phyloP scores from a whole-genome alignment of 2,888 invertebrate species.

The Drepanosiphum platanoidis region DNA sequence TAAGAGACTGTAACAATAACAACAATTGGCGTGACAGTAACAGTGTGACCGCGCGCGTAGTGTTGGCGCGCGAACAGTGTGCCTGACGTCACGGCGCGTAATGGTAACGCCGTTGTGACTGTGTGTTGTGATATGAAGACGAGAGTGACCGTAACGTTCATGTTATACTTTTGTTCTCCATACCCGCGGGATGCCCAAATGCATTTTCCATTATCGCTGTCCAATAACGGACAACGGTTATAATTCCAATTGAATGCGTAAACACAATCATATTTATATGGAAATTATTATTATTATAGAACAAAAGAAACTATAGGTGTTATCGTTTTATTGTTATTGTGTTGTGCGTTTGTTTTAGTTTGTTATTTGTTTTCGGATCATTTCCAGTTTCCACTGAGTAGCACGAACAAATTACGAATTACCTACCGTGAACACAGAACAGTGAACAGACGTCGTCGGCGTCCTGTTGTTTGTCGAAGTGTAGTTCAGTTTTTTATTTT shows the following conservation, averaged over 20 bases:
- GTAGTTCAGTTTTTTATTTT: not conserved
- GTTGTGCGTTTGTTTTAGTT: not conserved
- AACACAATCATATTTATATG: constrained; percentile 40
- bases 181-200: constrained; percentile 2
- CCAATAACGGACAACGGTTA: constrained; percentile 62
- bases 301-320: constrained; percentile 20
- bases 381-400: no score
- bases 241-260: constrained; percentile 58
- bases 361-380: no score
- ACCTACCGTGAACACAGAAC: no score
- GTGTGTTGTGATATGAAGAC: not conserved
- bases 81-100: no score
- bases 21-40: not conserved
- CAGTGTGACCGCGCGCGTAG: constrained; percentile 9
- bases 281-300: constrained; percentile 41
- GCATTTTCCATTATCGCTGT: constrained; percentile 46
- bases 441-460: no score
- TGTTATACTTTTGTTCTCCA: constrained; percentile 41
- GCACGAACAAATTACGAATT: no score
- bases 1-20: constrained; percentile 18
- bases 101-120: no score
- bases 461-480: no score
- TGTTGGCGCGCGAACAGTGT: not conserved
- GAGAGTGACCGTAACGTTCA: not conserved
- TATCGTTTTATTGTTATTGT: not conserved